phyloP scores from a whole-genome alignment of 2,797 vertebrate species.

The Gallirallus australis region DNA sequence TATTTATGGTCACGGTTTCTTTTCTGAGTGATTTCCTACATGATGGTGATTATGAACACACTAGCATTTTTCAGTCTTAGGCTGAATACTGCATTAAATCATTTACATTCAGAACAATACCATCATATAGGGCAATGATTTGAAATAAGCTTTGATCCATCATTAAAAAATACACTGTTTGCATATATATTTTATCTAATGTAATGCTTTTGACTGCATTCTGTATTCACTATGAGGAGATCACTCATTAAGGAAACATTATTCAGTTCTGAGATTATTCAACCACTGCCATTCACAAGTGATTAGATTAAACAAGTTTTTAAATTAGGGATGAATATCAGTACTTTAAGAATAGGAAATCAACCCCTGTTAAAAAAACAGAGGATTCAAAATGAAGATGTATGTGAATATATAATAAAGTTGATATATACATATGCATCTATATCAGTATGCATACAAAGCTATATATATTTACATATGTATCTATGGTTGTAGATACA shows the following conservation, averaged over 20 bases:
- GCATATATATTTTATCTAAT: background rate
- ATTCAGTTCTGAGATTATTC: background rate
- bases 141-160: slow-evolving; percentile 10
- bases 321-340: background rate
- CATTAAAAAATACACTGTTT: background rate
- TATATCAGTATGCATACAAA: background rate
- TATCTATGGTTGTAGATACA: background rate
- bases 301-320: background rate
- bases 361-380: background rate
- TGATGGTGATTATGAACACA: background rate
- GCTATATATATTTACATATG: background rate
- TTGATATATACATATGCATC: background rate
- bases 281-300: background rate
- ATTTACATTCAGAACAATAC: slow-evolving; percentile 9
- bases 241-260: background rate
- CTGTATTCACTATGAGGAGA: slow-evolving; percentile 30
- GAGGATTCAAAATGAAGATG: background rate
- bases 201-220: background rate
- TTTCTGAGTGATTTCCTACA: background rate
- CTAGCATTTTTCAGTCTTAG: background rate
- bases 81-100: background rate
- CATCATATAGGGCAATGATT: background rate
- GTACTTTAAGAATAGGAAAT: background rate
- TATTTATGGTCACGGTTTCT: background rate
- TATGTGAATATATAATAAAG: background rate